These are phyloP conservation scores for Grammomys surdaster DNA, from an alignment of 2,113 vertebrate species.

Conservation along the genomic window DNA sequence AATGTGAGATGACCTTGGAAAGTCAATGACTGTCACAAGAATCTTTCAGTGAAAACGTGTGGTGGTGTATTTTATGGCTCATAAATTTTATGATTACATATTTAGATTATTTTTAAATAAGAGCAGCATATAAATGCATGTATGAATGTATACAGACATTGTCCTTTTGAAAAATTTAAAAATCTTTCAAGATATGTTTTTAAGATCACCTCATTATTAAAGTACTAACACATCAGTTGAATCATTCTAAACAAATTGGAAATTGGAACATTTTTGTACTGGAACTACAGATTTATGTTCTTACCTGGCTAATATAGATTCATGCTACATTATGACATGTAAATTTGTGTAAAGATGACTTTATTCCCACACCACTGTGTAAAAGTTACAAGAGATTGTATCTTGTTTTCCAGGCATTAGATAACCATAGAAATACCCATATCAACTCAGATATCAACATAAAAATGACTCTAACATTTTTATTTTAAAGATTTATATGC, in stretches of 20 bases:
- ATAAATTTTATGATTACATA: not conserved
- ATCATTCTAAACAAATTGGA: too few species aligned
- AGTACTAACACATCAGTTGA: too few species aligned
- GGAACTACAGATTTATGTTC: not conserved
- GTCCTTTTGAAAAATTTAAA: not conserved
- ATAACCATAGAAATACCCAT: not conserved
- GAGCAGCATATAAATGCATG: not conserved
- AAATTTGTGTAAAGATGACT: not conserved
- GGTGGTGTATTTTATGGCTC: not conserved
- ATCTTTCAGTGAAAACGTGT: not conserved
- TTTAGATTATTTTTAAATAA: conserved; percentile 11
- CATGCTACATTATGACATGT: too few species aligned
- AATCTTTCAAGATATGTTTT: not conserved
- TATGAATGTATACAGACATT: not conserved
- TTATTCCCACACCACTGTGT: not conserved
- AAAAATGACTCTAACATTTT: not conserved
- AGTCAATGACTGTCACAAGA: not conserved
- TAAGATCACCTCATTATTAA: not conserved
- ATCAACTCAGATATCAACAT: not conserved
- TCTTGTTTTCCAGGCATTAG: not conserved
- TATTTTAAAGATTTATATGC: not conserved
- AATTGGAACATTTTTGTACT: not conserved
- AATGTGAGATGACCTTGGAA: not conserved
- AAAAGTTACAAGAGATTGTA: not conserved
- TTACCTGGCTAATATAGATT: not conserved